Evolutionary conservation across 1,140 invertebrate genomes (phyloP), one percentile per base, ranked within the genome.

Genomic region (Colletes latitarsis): DNA sequence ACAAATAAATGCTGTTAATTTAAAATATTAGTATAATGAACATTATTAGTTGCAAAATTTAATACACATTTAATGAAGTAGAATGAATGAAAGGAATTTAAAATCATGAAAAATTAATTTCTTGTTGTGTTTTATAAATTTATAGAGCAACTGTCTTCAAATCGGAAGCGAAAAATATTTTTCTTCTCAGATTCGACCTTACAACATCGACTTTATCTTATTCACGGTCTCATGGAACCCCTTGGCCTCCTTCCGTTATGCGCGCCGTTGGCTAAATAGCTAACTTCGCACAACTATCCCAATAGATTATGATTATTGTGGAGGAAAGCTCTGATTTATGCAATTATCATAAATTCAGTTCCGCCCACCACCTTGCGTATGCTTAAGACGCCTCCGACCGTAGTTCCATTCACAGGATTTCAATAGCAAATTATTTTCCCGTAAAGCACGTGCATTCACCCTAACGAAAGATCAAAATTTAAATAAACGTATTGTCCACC

Each of bases 281-380:
- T 92, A 92, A 93, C 92, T 93, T 92, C 85, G 89, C 85, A 87
- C 91, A 93, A 92, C 92, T 93, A 93, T 93, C 92, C 91, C 91
- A 92, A 93, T 93, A 93, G 92, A 92, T 93, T 93, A 93, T 92
- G 92, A 93, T 93, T 92, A 92, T 93, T 93, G 92, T 92, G 91
- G 90, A 93, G 92, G 92, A 92, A 93, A 92, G 92, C 92, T 92
- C 90, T 92, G 92, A 92, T 93, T 93, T 93, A 93, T 93, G 92
- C 92, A 92, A 92, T 93, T 92, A 93, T 93, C 92, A 92, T 93
- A 93, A 92, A 93, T 93, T 92, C 89, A 87, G 87, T 87, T 83
- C 88, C 88, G 80, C 88, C 89, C 88, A 88, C 88, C 88, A 89
- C 86, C 89, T 92, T 92, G 84, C 90, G 88, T 92, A 91, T 92